Conservation (phyloP, 2,797 vertebrate species). For the Gambusia yucatana region DNA sequence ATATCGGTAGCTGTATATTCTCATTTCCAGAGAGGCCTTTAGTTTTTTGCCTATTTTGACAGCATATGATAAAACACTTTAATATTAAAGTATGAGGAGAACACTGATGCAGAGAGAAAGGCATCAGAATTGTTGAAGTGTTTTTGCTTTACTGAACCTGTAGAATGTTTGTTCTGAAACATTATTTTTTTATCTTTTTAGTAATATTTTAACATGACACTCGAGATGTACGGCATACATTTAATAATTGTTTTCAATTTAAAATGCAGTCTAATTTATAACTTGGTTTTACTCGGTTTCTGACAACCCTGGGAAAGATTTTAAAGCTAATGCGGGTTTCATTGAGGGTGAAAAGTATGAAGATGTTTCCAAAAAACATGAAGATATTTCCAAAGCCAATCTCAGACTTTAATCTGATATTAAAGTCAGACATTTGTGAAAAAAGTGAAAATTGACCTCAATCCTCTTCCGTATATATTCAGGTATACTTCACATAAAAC, state of each 20-base stretch:
- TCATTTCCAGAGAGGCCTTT: not conserved
- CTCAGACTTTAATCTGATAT: too few species aligned
- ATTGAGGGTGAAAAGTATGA: not conserved
- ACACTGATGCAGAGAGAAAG: not conserved
- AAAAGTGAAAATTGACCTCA: too few species aligned
- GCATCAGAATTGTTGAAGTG: not conserved
- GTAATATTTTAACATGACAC: too few species aligned
- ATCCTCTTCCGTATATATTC: too few species aligned
- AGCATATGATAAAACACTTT: not conserved
- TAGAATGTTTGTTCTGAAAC: not conserved
- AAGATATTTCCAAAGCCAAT: too few species aligned
- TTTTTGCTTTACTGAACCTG: not conserved
- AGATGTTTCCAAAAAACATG: not conserved
- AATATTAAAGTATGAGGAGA: not conserved
- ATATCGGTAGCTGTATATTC: not conserved
- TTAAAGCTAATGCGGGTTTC: not conserved
- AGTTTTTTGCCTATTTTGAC: not conserved
- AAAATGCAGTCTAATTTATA: not conserved
- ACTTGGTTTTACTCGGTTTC: not conserved
- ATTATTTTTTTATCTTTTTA: too few species aligned
- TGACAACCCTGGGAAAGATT: not conserved
- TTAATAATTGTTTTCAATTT: not conserved
- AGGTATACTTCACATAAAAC: not conserved
- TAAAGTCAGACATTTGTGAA: too few species aligned
- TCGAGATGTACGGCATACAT: too few species aligned